Evolutionary conservation across 2,113 vertebrate species (phyloP), one percentile per base, ranked within the genome.

Genomic region (Hipposideros armiger): DNA sequence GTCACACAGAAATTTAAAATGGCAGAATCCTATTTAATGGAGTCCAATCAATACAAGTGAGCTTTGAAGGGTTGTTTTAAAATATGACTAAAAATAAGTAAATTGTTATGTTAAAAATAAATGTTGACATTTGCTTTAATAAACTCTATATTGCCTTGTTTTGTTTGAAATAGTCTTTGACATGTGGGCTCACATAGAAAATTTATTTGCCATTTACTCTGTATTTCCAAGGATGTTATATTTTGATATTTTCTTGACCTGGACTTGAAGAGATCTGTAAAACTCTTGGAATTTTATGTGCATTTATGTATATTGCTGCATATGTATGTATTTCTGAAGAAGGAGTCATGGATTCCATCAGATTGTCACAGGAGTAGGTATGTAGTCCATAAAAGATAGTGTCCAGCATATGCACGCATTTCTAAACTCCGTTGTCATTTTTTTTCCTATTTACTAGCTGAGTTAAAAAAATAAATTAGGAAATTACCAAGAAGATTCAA

Each of bases 401-500:
- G 11, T 28, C 40, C 2, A 87, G 76, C 5, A 76, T 11, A n/a
- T 13, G 56, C 7, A 56, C 13, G 52, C n/a, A 62, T 87, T 67
- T 17, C 69, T 87, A 60, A 67, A 92, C 7, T 74, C 40, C 7
- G 9, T 52, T 19, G 0, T 50, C 40, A 47, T 64, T 64, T 78
- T 87, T 84, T 73, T 26, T 5, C 4, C 26, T 69, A 32, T 77
- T 90, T 95, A 92, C 88, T 91, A 81, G 9, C 8, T 94, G 81
- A 93, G 3, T 69, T 22, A 11, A 64, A 72, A 54, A 20, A 84
- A 90, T 58, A 40, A 72, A 30, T 17, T 52, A 94, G 36, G 94
- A 92, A 95, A 94, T 90, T 95, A 90, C 13, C 32, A 88, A 89
- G 26, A 4, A 89, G 42, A 20, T 60, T 72, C 86, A 97, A 95